Base-by-base conservation (phyloP, 2,888 invertebrate species). In the Tryphoninae sp. region DNA sequence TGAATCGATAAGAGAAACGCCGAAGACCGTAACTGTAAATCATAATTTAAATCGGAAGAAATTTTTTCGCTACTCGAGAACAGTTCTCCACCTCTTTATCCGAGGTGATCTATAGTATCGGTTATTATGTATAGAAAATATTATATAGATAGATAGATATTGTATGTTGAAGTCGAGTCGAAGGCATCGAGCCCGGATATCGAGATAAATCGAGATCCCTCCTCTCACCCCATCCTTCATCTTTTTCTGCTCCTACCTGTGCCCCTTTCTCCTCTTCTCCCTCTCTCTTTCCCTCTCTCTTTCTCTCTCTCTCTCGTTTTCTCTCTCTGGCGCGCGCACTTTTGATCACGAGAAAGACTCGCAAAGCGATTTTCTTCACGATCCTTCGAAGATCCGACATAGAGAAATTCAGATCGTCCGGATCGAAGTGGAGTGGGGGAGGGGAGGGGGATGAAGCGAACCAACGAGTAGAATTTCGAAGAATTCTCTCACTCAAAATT, bases 181-280 rank as follows among this genome's bases (percentile, higher is more conserved):
- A 68, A 67, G 77, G 77, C 69, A 78, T 68, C 73, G 79, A 82
- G 80, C 78, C 82, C 79, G 83, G 85, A 88, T 88, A 87, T 88
- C 88, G 87, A 86, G 89, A 88, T 87, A 84, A 87, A 87, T 88
- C 87, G 88, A 89, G 88, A 89, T 88, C 85, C 62, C 58, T 67
- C 33, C 19, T 19, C 59, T 68, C 33, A 4, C 33, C 19, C 58
- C 68, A 64, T 61, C 59, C 61, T 75, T 67, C 71, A 67, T 53
- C 61, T 58, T 40, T 68, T 72, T 78, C 55, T 65, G 51, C 33
- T 53, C 6, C n/a, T 59, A 58, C 7, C 49, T 75, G 45, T 65
- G n/a, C 33, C 19, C 64, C 53, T n/a, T 49, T 4, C 53, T 45
- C 22, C 33, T 33, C 45, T 26, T 6, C 7, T 33, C 84, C 81